These are phyloP conservation scores for Xenentodon cancila DNA, from an alignment of 2,797 vertebrate species.

Conservation along the genomic window DNA sequence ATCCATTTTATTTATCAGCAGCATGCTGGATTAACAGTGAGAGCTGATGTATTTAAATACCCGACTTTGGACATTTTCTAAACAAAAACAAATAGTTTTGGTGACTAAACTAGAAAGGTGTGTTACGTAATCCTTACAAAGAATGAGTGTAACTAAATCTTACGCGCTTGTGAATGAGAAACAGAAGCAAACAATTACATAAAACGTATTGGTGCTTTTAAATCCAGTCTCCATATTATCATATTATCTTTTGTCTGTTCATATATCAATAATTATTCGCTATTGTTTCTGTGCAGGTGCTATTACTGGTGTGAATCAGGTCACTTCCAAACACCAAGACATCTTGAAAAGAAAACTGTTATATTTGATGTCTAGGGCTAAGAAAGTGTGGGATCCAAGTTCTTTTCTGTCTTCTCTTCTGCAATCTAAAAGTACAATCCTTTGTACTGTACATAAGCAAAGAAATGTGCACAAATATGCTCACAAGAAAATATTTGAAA, in stretches of 20 bases:
- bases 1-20: neutral
- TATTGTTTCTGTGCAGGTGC: neutral
- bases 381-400: neutral
- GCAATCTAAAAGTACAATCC: neutral
- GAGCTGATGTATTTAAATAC: neutral
- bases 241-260: neutral
- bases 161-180: neutral
- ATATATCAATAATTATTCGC: neutral
- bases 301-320: neutral
- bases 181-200: neutral
- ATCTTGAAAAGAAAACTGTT: no score
- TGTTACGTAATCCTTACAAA: neutral
- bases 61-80: neutral
- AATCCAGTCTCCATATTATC: neutral
- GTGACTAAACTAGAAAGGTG: neutral
- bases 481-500: neutral
- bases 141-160: neutral
- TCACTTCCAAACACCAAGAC: neutral
- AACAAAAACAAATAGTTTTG: neutral
- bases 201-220: no score
- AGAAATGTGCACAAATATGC: conserved; percentile 1
- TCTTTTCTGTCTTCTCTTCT: neutral
- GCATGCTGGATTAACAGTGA: neutral
- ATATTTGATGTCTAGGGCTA: neutral
- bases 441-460: neutral